These are phyloP conservation scores for Enteromius treurensis DNA, from an alignment of 2,797 vertebrate genomes.

Conservation along the genomic window DNA sequence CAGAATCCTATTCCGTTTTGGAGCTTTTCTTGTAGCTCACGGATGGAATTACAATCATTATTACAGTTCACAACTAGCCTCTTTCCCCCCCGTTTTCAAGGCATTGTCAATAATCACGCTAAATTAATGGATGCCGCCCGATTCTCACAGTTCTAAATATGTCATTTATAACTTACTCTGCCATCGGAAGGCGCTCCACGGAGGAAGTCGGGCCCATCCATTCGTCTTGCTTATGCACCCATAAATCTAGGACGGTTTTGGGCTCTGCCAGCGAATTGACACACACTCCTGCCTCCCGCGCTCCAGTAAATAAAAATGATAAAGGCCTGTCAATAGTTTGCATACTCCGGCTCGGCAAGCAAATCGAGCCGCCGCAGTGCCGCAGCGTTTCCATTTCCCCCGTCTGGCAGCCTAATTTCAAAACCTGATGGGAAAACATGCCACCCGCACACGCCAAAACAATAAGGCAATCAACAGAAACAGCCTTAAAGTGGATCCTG, in stretches of 20 bases:
- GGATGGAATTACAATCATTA: constrained; percentile 59
- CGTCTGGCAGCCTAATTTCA: constrained; percentile 32
- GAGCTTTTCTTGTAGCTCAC: constrained; percentile 22
- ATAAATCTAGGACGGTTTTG: constrained; percentile 58
- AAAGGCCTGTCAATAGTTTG: constrained; percentile 50
- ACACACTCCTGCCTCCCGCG: constrained; percentile 31
- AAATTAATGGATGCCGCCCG: constrained; percentile 47
- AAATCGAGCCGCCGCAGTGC: constrained; percentile 30
- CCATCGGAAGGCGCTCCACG: constrained; percentile 9
- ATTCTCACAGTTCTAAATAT: constrained; percentile 53
- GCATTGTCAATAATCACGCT: constrained; percentile 48
- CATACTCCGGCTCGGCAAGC: constrained; percentile 34
- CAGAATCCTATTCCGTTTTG: constrained; percentile 52
- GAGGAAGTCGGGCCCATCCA: constrained; percentile 38
- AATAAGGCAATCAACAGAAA: constrained; percentile 5
- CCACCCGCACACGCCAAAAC: neutral
- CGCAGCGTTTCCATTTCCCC: constrained; percentile 24
- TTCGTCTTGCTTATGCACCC: constrained; percentile 55
- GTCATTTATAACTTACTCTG: constrained; percentile 55
- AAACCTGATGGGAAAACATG: constrained; percentile 27
- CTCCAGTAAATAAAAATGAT: constrained; percentile 56
- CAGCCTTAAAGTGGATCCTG: neutral
- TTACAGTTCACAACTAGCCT: constrained; percentile 35
- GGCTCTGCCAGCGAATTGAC: constrained; percentile 46
- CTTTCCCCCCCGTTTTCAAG: neutral